Conservation (phyloP, 2,113 vertebrate species). For the Empidonax alnorum region DNA sequence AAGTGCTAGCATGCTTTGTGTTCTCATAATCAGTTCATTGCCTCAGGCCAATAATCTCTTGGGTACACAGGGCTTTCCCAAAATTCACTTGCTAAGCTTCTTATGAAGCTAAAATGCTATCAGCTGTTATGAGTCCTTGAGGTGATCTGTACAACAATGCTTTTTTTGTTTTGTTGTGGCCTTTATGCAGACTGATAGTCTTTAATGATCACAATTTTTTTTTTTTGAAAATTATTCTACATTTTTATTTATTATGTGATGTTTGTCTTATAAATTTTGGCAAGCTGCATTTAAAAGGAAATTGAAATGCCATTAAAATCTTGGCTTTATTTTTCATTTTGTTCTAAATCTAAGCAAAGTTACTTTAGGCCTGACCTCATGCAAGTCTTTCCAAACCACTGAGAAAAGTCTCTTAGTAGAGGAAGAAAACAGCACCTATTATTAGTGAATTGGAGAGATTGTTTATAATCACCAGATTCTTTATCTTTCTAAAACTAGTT, state of each 20-base stretch:
- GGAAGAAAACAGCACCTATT: not conserved
- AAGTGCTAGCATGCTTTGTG: not conserved
- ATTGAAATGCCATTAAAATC: not conserved
- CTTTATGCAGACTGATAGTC: not conserved
- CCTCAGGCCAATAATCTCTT: not conserved
- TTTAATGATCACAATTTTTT: not conserved
- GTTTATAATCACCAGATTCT: not conserved
- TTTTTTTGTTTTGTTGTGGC: not conserved
- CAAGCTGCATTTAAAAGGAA: not conserved
- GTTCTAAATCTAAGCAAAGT: not conserved
- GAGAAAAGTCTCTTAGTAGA: not conserved
- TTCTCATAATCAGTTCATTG: not conserved
- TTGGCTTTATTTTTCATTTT: not conserved
- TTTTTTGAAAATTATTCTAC: not conserved
- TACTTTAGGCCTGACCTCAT: not conserved
- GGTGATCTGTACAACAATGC: not conserved
- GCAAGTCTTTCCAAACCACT: not conserved
- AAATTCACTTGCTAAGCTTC: not conserved
- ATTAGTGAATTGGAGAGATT: not conserved
- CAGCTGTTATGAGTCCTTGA: not conserved
- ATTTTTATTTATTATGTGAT: not conserved
- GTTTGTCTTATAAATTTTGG: not conserved
- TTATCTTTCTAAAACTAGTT: not conserved
- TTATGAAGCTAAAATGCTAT: not conserved
- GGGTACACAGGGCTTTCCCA: not conserved